These are phyloP conservation scores for Patiria miniata DNA, from an alignment of 35 echinoderm and acorn worm genomes.

Conservation along the genomic window DNA sequence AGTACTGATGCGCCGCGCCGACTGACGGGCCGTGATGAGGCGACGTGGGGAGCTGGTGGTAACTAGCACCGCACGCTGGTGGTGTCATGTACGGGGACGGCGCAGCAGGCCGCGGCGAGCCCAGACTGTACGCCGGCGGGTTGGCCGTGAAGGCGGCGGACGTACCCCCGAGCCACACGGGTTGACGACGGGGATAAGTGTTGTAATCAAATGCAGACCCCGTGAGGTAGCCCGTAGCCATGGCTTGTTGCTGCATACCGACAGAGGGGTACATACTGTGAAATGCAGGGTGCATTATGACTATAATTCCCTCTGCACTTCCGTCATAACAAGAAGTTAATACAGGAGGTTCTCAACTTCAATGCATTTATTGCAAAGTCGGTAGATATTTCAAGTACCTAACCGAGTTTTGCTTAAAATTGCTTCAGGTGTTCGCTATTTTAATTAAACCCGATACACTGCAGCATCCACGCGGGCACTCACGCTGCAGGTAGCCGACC, in stretches of 20 bases:
- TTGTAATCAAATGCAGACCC: not conserved
- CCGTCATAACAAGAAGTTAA: not conserved
- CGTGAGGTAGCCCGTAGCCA: not conserved
- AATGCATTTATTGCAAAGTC: not conserved
- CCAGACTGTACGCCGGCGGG: not conserved
- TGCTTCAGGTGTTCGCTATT: too few species aligned
- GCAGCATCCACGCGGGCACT: too few species aligned
- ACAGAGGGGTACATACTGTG: not conserved
- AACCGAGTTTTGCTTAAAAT: not conserved
- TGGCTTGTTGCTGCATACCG: not conserved
- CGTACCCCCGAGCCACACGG: constrained; percentile 2
- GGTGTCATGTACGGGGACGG: constrained; percentile 7
- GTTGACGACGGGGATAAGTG: not conserved
- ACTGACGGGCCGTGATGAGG: not conserved
- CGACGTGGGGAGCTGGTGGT: not conserved
- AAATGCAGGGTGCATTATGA: not conserved
- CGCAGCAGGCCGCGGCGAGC: not conserved
- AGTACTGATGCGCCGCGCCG: not conserved
- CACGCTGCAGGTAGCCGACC: not conserved
- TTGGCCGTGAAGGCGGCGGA: not conserved
- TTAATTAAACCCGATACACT: too few species aligned
- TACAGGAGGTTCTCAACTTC: not conserved
- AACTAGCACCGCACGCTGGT: not conserved
- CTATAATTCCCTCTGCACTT: not conserved
- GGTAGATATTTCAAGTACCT: too few species aligned